These are phyloP conservation scores for Hirtodrosophila duncani DNA, from an alignment of 2,888 invertebrate genomes.

Conservation along the genomic window DNA sequence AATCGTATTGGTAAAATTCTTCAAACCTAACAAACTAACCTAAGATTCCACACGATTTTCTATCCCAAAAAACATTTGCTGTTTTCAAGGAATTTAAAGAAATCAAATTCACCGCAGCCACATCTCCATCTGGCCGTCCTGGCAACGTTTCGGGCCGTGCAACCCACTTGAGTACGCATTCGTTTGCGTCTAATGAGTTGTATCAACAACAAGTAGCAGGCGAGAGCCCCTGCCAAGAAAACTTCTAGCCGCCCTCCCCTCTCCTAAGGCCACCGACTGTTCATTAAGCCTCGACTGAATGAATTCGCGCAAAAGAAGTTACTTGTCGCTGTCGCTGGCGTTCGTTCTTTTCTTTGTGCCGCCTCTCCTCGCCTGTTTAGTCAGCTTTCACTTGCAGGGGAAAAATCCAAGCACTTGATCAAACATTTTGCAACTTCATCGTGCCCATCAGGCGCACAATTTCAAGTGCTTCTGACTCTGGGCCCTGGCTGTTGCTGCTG, in stretches of 20 bases:
- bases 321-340: constrained; percentile 47
- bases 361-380: constrained; percentile 13
- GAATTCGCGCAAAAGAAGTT: constrained; percentile 75
- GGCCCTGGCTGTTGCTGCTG: too few relatives aligned
- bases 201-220: constrained; percentile 67
- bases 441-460: constrained; percentile 47
- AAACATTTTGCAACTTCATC: constrained; percentile 74
- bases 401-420: constrained; percentile 66
- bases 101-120: too few relatives aligned
- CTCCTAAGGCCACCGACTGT: constrained; percentile 53
- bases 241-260: constrained; percentile 9
- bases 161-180: constrained; percentile 71
- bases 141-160: constrained; percentile 19
- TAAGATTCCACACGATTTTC: too few relatives aligned
- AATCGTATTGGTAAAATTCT: too few relatives aligned
- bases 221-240: constrained; percentile 25
- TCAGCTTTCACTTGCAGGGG: constrained; percentile 59
- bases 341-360: neutral
- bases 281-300: constrained; percentile 76
- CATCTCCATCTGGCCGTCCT: too few relatives aligned
- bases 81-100: too few relatives aligned
- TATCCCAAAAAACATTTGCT: too few relatives aligned
- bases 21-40: too few relatives aligned
- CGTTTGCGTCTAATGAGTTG: constrained; percentile 75
- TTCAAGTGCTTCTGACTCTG: constrained; percentile 58